A percentile compares a stretch with the other conserved stretches of the same genome.
These are phyloP conservation scores for Hofmannophila pseudospretella DNA, from an alignment of 2,888 invertebrate species.

Conservation along the genomic window DNA sequence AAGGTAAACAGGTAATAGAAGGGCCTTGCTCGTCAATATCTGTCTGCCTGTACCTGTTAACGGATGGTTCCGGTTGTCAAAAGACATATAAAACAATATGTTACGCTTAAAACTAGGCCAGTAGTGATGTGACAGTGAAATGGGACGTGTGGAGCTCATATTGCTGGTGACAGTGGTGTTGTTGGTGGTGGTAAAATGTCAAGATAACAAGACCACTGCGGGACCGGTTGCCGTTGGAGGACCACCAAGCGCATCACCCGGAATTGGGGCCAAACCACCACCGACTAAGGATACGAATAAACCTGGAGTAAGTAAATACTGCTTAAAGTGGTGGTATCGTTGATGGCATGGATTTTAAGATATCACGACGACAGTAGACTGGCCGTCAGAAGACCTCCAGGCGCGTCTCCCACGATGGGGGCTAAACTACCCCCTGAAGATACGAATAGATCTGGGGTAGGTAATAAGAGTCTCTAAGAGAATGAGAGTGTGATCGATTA, in stretches of 20 bases:
- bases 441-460: too few relatives aligned
- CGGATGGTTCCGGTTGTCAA: constrained; percentile 5
- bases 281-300: not conserved
- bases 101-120: constrained; percentile 11
- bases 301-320: not conserved
- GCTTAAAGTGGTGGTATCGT: too few relatives aligned
- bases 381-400: too few relatives aligned
- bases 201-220: constrained; percentile 23
- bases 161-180: constrained; percentile 16
- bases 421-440: too few relatives aligned
- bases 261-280: not conserved
- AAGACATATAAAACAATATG: constrained; percentile 19
- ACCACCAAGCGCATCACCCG: constrained; percentile 10
- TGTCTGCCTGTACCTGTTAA: too few relatives aligned
- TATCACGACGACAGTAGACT: too few relatives aligned
- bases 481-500: too few relatives aligned
- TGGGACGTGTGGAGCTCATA: constrained; percentile 21
- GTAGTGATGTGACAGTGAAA: constrained; percentile 14
- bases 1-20: too few relatives aligned
- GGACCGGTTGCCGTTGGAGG: not conserved
- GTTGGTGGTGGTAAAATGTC: constrained; percentile 17
- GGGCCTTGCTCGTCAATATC: too few relatives aligned
- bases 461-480: too few relatives aligned
- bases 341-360: too few relatives aligned
- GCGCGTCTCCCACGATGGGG: too few relatives aligned